Percentiles rank a stretch among this genome's conserved stretches.
These are phyloP conservation scores for Chelon labrosus DNA, from an alignment of 2,797 vertebrate species.

Conservation along the genomic window DNA sequence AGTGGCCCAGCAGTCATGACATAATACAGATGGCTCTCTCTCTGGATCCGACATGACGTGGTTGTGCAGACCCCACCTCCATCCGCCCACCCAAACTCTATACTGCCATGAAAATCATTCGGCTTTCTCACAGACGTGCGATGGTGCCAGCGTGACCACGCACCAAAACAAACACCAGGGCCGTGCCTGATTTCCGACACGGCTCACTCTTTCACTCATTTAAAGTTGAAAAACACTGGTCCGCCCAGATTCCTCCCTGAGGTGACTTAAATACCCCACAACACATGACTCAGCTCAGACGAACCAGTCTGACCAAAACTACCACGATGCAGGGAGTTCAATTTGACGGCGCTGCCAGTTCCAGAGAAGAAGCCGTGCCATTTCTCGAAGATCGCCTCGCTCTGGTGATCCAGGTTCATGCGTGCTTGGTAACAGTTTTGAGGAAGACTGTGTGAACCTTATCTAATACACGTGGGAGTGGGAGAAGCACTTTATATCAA, in stretches of 20 bases:
- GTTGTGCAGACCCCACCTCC: slow-evolving; percentile 2
- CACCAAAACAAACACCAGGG: slow-evolving; percentile 48
- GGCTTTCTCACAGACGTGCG: slow-evolving; percentile 64
- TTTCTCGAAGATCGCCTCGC: neutral
- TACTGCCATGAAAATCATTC: slow-evolving; percentile 42
- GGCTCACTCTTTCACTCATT: slow-evolving; percentile 19
- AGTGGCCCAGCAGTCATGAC: slow-evolving; percentile 69
- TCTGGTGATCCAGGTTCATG: neutral
- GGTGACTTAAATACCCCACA: slow-evolving; percentile 11
- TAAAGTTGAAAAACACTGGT: slow-evolving; percentile 2
- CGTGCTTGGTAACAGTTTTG: neutral
- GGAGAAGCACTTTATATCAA: slow-evolving; percentile 31
- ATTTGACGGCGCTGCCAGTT: neutral
- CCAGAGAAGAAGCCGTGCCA: slow-evolving; percentile 4
- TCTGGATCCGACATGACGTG: slow-evolving; percentile 59
- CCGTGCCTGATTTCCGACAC: slow-evolving; percentile 23
- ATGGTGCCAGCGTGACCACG: slow-evolving; percentile 48
- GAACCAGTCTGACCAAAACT: neutral
- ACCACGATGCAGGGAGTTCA: neutral
- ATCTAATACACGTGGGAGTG: slow-evolving; percentile 27
- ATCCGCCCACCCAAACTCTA: slow-evolving; percentile 5
- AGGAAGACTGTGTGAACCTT: slow-evolving; percentile 19
- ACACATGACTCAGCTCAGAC: slow-evolving; percentile 12
- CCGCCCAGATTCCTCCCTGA: slow-evolving; percentile 30
- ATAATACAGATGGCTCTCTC: slow-evolving; percentile 72